phyloP scores from a whole-genome alignment of 2,797 vertebrate genomes.

The Adrianichthys oophorus region DNA sequence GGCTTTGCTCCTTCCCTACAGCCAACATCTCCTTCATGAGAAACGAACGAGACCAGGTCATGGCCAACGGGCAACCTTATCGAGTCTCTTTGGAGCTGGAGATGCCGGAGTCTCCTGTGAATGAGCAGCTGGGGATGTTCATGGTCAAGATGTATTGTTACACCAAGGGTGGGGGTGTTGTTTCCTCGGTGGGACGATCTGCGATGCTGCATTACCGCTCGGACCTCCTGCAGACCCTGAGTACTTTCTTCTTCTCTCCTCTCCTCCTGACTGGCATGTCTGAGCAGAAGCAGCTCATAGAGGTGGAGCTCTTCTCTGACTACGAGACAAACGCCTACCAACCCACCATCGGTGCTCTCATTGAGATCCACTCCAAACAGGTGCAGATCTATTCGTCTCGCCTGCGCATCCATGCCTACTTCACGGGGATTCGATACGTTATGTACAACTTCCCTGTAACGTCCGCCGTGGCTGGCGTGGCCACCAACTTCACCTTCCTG shows the following conservation, averaged over 20 bases:
- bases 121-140: constrained; percentile 91
- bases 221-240: constrained; percentile 81
- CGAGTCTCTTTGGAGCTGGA: constrained; percentile 85
- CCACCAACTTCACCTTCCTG: constrained; percentile 90
- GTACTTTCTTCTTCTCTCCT: constrained; percentile 83
- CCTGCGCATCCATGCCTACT: constrained; percentile 89
- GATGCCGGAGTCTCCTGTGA: constrained; percentile 89
- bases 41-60: constrained; percentile 84
- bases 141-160: constrained; percentile 87
- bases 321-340: constrained; percentile 85
- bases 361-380: constrained; percentile 85
- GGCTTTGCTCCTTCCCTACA: constrained; percentile 87
- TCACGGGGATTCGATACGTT: constrained; percentile 88
- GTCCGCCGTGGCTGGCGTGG: constrained; percentile 85
- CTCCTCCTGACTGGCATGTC: constrained; percentile 82
- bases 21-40: constrained; percentile 90
- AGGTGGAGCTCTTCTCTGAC: constrained; percentile 85
- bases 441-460: constrained; percentile 90
- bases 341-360: constrained; percentile 82
- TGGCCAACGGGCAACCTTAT: constrained; percentile 88
- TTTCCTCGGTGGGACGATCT: constrained; percentile 82
- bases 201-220: constrained; percentile 92
- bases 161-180: constrained; percentile 74
- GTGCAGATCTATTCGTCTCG: constrained; percentile 88
- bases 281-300: constrained; percentile 89